Evolutionary conservation across 1,140 invertebrate species (phyloP).

Genomic region (Pseudomyrmex gracilis): DNA sequence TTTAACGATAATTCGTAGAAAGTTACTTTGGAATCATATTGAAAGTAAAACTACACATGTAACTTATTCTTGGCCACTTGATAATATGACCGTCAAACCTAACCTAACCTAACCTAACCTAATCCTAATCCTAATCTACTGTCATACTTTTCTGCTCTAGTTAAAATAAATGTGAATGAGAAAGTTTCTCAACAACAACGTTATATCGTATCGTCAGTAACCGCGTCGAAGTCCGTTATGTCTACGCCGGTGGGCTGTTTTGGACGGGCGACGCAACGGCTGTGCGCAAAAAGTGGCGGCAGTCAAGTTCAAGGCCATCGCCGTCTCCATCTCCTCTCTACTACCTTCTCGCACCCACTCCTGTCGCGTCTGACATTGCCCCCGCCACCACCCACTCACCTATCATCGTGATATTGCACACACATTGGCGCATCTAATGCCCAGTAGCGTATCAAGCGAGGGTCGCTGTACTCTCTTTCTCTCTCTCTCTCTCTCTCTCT

Average conservation of each 20-base stretch:
- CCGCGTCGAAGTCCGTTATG: constrained; percentile 30
- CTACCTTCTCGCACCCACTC: background rate
- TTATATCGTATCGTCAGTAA: background rate
- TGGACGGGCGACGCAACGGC: constrained; percentile 68
- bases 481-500: too few relatives aligned
- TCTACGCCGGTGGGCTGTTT: constrained; percentile 77
- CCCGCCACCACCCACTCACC: constrained; percentile 56
- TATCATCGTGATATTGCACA: constrained; percentile 58
- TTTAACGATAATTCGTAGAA: too few relatives aligned
- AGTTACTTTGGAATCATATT: too few relatives aligned
- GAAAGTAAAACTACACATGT: too few relatives aligned
- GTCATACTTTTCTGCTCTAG: background rate
- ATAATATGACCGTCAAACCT: too few relatives aligned
- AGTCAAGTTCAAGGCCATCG: constrained; percentile 81
- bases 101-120: too few relatives aligned
- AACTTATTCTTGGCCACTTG: too few relatives aligned
- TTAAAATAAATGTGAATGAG: background rate
- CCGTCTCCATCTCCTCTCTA: constrained; percentile 25
- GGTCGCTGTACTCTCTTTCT: background rate
- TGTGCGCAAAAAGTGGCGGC: constrained; percentile 76
- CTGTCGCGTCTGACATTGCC: constrained; percentile 46
- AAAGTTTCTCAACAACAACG: constrained; percentile 3
- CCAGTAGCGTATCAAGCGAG: constrained; percentile 65
- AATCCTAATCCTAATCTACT: too few relatives aligned
- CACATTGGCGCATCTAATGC: constrained; percentile 54